Evolutionary conservation across 2,888 invertebrate genomes (phyloP).

Genomic region (Carpatolechia fugitivella): DNA sequence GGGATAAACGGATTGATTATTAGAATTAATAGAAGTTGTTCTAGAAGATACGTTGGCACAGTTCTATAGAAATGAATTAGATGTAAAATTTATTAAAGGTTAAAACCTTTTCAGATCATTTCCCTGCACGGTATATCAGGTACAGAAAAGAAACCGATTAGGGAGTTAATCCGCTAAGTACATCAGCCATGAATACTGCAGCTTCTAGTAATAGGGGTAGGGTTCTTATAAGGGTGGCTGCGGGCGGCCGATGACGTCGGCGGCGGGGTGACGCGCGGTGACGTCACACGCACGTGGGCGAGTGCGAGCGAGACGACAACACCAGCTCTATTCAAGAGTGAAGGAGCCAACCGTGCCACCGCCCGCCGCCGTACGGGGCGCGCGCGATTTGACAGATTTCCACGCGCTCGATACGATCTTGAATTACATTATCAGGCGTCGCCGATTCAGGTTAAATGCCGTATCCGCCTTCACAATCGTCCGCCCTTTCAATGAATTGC

Average conservation of each 20-base stretch:
- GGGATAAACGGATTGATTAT: no score
- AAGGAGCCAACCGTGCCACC: constrained; percentile 30
- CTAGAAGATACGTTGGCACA: no score
- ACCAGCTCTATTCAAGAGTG: constrained; percentile 36
- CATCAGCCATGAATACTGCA: constrained; percentile 5
- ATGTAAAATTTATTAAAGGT: background rate
- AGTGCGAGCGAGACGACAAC: constrained; percentile 52
- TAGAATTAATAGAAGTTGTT: no score
- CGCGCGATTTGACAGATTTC: constrained; percentile 68
- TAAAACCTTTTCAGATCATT: background rate
- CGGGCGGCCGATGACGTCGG: constrained; percentile 60
- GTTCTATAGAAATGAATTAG: no score
- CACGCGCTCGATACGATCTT: constrained; percentile 71
- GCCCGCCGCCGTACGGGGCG: constrained; percentile 47
- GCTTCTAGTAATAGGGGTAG: constrained; percentile 28
- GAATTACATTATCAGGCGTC: constrained; percentile 58
- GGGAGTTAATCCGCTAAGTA: background rate
- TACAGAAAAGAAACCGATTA: background rate
- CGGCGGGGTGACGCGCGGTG: constrained; percentile 47
- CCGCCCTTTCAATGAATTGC: constrained; percentile 1
- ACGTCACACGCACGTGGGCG: constrained; percentile 73
- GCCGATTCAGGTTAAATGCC: constrained; percentile 44
- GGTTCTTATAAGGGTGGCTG: constrained; percentile 33
- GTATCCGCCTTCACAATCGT: constrained; percentile 36
- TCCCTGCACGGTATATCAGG: background rate